Evolutionary conservation across 2,797 vertebrate species (phyloP), one percentile per base, ranked within the genome.

Genomic region (Microctenopoma lineatum): DNA sequence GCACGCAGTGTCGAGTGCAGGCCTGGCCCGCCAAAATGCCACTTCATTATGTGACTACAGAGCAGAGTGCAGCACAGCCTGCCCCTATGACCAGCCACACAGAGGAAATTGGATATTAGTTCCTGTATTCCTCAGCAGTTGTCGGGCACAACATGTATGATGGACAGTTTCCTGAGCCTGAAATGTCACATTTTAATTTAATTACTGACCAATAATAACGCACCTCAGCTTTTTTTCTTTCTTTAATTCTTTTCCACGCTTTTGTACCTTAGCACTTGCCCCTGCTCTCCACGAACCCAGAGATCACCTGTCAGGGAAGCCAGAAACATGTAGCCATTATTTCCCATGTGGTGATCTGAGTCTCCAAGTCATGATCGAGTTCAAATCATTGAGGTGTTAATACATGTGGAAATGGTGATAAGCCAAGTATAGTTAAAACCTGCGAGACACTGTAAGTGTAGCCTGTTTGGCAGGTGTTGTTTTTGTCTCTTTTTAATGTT

Each of bases 41-140:
- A 85, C 88, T 92, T 90, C 85, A 90, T 89, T 90, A 88, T 68
- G 80, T 83, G 75, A 71, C 85, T 77, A 12, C 77, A 72, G 84
- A 71, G 77, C 84, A 63, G 69, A 77, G 84, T 54, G 69, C 62
- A 62, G 72, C 72, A 26, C 73, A 42, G 78, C 64, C 72, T 44
- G 78, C 52, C 83, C 64, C 73, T 58, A 70, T 53, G 71, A 85
- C 80, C 78, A 41, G 72, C 57, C 61, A 7, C 59, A 29, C 9
- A 50, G 27, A 64, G 82, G 78, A 87, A 86, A 79, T 62, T 57
- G 41, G 74, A 80, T 76, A 73, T 81, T 67, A 54, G 58, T 46
- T 62, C 65, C 38, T 69, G 69, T 73, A 44, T 75, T 74, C 62
- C 59, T 77, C 34, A 36, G 59, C 52, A 60, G 60, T 67, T 44